Evolutionary conservation across 2,113 vertebrate species (phyloP), one percentile per base, ranked within the genome.

Genomic region (Phocoena sinus): DNA sequence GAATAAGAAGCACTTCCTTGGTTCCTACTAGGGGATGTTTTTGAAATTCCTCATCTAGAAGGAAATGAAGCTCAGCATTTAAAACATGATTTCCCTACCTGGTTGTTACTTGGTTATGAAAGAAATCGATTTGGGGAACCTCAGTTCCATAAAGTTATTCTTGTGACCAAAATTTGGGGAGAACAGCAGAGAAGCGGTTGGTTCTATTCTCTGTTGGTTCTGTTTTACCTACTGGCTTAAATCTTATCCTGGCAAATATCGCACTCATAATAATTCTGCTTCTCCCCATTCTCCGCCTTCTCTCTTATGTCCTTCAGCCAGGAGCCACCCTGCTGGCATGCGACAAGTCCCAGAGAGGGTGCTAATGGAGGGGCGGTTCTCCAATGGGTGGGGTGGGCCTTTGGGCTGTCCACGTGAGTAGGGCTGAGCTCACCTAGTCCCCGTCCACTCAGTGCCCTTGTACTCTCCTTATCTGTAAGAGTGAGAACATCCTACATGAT

Each of bases 1-100:
- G 98, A 98, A 98, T 98, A 97, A 97, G 98, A 98, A 98, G 97
- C 97, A 81, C 76, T 98, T 97, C 47, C 93, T 97, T 62, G 10
- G 63, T 95, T 95, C 86, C 76, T 92, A 50, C 67, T 13, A 92
- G 98, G 97, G 93, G 97, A 93, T 97, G 93, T 97, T 50, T 26
- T 95, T 96, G 95, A 97, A 92, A 98, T 7, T 94, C 80, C 87
- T 95, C 95, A 58, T 94, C 80, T 36, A 87, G 74, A 33, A 86
- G 71, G 74, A 95, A 70, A 97, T 1, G 0, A 60, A 82, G 63
- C 95, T 60, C 2, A 17, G 65, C 97, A 98, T 97, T 97, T 95
- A 86, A 86, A 2, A 25, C 73, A 83, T 0, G 44, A 93, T 91
- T 88, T 94, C 70, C 92, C 81, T 98, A 88, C 97, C 98, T 98